Evolutionary conservation across 2,113 vertebrate genomes (phyloP), one percentile per base, ranked within the genome.

Genomic region (Sinocyclocheilus anophthalmus): DNA sequence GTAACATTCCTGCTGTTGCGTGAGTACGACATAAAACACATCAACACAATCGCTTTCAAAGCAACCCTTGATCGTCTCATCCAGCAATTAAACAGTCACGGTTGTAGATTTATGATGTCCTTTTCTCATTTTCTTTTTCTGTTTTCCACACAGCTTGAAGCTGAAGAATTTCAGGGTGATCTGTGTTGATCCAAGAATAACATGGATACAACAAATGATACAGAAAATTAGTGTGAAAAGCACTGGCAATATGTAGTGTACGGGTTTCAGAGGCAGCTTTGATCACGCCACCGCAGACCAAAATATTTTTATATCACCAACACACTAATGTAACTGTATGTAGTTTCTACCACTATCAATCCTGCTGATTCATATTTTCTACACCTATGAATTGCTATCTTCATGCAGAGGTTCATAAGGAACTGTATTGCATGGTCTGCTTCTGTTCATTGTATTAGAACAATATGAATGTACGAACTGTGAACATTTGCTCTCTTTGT

Each of bases 1-100:
- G 95, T 90, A 95, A 95, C 92, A 89, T 93, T 55, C 88, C 69
- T 26, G 95, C 95, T 13, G 84, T 94, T 78, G 87, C 95, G 95
- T 95, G 88, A 95, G 95, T 93, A 76, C 48, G 10, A 55, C 10
- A 22, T 70, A 3, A n/a, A 50, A 70, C 11, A 55, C 53, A n/a
- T 10, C 57, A 22, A 61, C 57, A 59, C 18, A 33, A 53, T 11
- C 1, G 7, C n/a, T 81, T 48, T 22, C 12, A 14, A 24, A 8
- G n/a, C 13, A 26, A 76, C 16, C 2, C 50, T 53, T 53, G 50
- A 53, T 16, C 45, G 0, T 48, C 13, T 39, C 22, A 13, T 45
- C 61, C 63, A 53, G 53, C 63, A 3, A 2, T 53, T 65, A 30
- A 18, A 69, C 45, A 30, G 30, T 11, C 12, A n/a, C 0, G 8